Base-by-base conservation (phyloP, 1,140 invertebrate genomes). In the Aphelenchoides fujianensis region DNA sequence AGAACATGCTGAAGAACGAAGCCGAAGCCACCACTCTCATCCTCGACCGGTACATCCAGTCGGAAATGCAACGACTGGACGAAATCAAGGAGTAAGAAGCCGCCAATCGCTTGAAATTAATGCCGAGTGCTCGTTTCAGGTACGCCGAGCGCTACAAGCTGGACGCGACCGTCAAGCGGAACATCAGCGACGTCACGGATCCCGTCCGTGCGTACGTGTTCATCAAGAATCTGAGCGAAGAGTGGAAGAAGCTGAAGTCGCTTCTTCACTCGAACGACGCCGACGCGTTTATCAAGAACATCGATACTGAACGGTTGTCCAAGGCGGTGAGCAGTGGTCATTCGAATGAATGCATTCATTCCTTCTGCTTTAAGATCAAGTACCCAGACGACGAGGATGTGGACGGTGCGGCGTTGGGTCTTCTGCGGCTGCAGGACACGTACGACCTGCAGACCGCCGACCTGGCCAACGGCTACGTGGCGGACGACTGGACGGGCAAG, bases 351-450 rank as follows among this genome's bases (percentile, higher is more conserved):
- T 68, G 23, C 16, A 28, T 1, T 0, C 19, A 0, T n/a, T 48
- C 19, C 28, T 2, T 59, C 34, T 12, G 41, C 23, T 70, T 76
- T 9, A 19, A 76, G 75, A 73, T 78, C 9, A 79, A 81, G 71
- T 83, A 87, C 59, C 87, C 87, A 1, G 82, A 73, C 3, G 82
- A 85, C 57, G 87, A 88, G 71, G 95, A 98, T 86, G 87, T 97
- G 57, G 91, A 90, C 80, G 96, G 96, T 0, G 95, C 94, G 3
- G 95, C 94, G 2, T 90, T 91, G 57, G 96, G 95, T 9, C 87
- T 98, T 62, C 91, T 95, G 74, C 88, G 96, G 69, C 88, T 99
- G n/a, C 95, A 98, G 86, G 94, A 97, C 82, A 97, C 94, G 3
- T 98, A 98, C 85, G 89, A 92, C 73, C 87, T 99, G 36, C 91